Evolutionary conservation across 2,113 vertebrate species (phyloP), one percentile per base, ranked within the genome.

Genomic region (Pseudolaguvia tuberculata): DNA sequence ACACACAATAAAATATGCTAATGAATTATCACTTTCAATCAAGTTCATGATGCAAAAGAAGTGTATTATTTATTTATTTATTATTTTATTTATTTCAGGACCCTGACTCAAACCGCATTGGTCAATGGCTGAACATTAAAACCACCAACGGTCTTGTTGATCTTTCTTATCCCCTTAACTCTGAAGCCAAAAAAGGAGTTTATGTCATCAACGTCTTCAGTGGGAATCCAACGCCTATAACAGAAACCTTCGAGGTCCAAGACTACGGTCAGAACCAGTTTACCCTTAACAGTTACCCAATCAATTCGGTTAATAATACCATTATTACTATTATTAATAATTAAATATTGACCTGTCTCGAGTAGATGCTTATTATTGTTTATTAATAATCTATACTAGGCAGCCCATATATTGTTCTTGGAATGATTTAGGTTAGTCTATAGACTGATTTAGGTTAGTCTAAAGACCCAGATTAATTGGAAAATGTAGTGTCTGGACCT

Each of bases 71-170:
- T 8, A 31, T 59, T 59, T 1, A 27, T 20, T 59, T 3, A 42
- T 39, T 39, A 5, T 4, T 39, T n/a, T 50, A 50, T 21, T 35
- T 11, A n/a, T 42, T n/a, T 42, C 5, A 92, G 91, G 88, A 92
- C 72, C 88, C 89, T 17, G 82, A 63, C 13, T 79, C 76, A 0
- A 91, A 91, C 55, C 86, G 85, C 58, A 91, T 92, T 0, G 89
- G 87, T 67, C 91, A 91, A 81, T 92, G 91, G 91, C 66, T 89
- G 77, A 76, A 92, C 63, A 61, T 55, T 66, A 0, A 73, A 4
- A 69, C 86, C 0, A 39, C 0, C 0, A 29, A 53, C 0, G 88
- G 88, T 31, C 88, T 92, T 70, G 80, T 91, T 0, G 89, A 91
- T 69, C 82, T 91, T 35, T 87, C 84, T 4, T 81, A 88, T 71